Base-by-base conservation (phyloP, 2,113 vertebrate genomes). In the Atlantisia rogersi region DNA sequence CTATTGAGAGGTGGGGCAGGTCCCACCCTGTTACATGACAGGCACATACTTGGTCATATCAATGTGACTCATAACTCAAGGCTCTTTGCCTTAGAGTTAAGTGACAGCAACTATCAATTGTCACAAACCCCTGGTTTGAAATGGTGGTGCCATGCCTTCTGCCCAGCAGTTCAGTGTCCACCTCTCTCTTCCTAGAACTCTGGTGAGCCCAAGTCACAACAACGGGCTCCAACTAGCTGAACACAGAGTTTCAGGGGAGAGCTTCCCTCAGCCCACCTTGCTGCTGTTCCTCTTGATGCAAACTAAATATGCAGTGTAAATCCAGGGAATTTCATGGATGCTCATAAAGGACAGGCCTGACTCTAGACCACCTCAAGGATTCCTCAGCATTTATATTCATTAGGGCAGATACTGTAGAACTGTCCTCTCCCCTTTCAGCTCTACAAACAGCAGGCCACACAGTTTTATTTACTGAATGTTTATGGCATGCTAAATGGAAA, bases 21-120 rank as follows among this genome's bases (percentile, higher is more conserved):
- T 62, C 69, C 80, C 88, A 94, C 88, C 91, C 83, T 95, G 44
- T 12, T 70, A 6, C 73, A 78, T 52, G 92, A 59, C 53, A 78
- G 88, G 68, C 80, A 88, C 8, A 10, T 35, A 67, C 59, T 86
- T 91, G 46, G 83, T 64, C 91, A 80, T 60, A 68, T 14, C 88
- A 75, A 75, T 60, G 42, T 96, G 94, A 92, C 65, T 96, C 56
- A 74, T 12, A 25, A 8, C 35, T 84, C 77, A 78, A 78, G 86
- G 67, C 52, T 93, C 85, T 84, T 85, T 0, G 6, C 69, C 64
- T 90, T 58, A 28, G 39, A 87, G 58, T 39, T 64, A 26, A 55
- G 44, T 88, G 64, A 67, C 68, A 93, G 58, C 59, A 90, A 68
- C 75, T 90, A n/a, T 20, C 79, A 28, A 31, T 39, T 86, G 79